phyloP scores from a whole-genome alignment of 1,140 invertebrate genomes.

The Rhyzopertha dominica region DNA sequence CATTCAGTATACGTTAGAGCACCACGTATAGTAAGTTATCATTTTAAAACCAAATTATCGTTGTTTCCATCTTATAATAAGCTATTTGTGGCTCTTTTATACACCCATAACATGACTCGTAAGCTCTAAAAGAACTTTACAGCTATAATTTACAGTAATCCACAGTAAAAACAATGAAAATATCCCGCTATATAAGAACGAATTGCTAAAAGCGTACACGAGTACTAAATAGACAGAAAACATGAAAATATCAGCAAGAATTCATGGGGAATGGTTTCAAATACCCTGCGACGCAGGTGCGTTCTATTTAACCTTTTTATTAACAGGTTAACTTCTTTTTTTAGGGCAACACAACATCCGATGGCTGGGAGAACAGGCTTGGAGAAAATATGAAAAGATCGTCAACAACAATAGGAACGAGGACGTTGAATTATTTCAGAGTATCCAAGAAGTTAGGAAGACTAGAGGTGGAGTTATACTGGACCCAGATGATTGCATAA shows the following conservation, averaged over 20 bases:
- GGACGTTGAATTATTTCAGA: slow-evolving; percentile 18
- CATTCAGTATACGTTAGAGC: no score
- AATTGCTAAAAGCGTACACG: no score
- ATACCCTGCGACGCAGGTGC: slow-evolving; percentile 55
- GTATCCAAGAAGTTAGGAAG: slow-evolving; percentile 55
- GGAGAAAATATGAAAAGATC: slow-evolving; percentile 51
- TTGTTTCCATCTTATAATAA: no score
- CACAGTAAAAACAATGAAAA: no score
- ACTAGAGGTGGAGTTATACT: slow-evolving; percentile 59
- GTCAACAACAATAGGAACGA: slow-evolving; percentile 22
- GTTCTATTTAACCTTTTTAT: slow-evolving; percentile 20
- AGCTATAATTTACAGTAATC: no score
- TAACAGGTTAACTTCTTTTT: slow-evolving; percentile 6
- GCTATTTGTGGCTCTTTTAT: no score
- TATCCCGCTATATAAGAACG: no score
- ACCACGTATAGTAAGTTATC: no score
- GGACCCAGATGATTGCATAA: slow-evolving; percentile 55
- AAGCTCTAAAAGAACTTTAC: no score
- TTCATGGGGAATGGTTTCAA: slow-evolving; percentile 60
- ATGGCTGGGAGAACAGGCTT: slow-evolving; percentile 56
- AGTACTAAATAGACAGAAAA: no score
- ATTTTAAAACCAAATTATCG: no score
- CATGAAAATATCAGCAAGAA: slow-evolving; percentile 60
- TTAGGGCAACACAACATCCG: slow-evolving; percentile 46
- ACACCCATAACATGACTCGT: no score